Evolutionary conservation across 1,140 invertebrate species (phyloP).

Genomic region (Bombus affinis): DNA sequence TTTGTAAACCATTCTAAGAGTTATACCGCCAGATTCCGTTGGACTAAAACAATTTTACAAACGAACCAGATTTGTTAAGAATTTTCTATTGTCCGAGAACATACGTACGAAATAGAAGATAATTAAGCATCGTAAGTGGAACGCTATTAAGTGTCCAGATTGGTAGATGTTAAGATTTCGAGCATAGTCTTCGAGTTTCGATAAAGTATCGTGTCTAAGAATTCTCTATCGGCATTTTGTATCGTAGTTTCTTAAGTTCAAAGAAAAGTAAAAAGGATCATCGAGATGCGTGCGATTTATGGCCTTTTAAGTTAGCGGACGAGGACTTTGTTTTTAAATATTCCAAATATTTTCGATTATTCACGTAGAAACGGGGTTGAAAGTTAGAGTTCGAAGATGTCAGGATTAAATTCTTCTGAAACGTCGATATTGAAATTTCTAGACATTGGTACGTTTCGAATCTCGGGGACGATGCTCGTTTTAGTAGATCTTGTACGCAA

Average conservation of each 20-base stretch:
- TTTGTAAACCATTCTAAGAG: slow-evolving; percentile 40
- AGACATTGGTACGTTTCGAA: background rate
- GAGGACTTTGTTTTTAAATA: accelerated
- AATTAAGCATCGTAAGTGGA: slow-evolving; percentile 33
- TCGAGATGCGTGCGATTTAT: too few relatives aligned
- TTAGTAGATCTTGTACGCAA: slow-evolving; percentile 10
- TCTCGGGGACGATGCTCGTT: background rate
- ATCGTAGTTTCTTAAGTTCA: too few relatives aligned
- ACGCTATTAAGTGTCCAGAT: slow-evolving; percentile 32
- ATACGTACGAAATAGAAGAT: slow-evolving; percentile 21
- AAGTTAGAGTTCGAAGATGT: too few relatives aligned
- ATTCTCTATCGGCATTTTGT: background rate
- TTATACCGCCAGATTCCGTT: background rate
- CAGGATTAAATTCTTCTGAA: background rate
- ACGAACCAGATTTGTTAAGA: slow-evolving; percentile 53
- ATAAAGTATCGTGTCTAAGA: background rate
- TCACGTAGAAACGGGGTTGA: too few relatives aligned
- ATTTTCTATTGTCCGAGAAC: slow-evolving; percentile 52
- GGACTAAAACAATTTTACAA: slow-evolving; percentile 42
- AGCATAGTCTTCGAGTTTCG: background rate
- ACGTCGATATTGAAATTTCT: background rate
- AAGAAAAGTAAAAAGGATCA: too few relatives aligned
- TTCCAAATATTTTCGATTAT: too few relatives aligned
- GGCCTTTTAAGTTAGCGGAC: too few relatives aligned
- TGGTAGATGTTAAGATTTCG: slow-evolving; percentile 10